Evolutionary conservation across 1,140 invertebrate genomes (phyloP).

Genomic region (Drosophila kikkawai): DNA sequence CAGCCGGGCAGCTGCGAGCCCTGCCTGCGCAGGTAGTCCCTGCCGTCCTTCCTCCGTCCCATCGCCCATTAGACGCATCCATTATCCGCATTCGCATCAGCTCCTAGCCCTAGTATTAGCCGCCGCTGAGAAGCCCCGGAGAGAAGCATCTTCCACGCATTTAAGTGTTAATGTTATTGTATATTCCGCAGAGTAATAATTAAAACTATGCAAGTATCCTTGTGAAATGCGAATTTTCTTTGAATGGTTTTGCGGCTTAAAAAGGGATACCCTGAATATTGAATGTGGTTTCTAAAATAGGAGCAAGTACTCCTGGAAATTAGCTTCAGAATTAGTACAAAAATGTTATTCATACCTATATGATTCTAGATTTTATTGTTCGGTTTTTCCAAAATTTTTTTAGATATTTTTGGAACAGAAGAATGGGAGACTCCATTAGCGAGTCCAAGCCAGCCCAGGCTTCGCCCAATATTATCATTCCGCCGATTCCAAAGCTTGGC

Average conservation of each 20-base stretch:
- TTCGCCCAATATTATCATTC: neutral
- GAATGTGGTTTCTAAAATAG: neutral
- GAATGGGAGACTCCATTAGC: conserved; percentile 16
- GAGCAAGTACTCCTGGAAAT: neutral
- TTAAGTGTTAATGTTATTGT: conserved; percentile 81
- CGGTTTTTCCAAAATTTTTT: conserved; percentile 26
- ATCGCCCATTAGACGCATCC: conserved; percentile 55
- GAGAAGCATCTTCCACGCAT: conserved; percentile 67
- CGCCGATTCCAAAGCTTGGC: conserved; percentile 32
- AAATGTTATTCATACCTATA: conserved; percentile 3
- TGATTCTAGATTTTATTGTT: conserved; percentile 16
- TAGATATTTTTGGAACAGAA: neutral
- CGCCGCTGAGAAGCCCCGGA: conserved; percentile 20
- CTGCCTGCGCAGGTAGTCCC: conserved; percentile 85
- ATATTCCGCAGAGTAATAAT: conserved; percentile 64
- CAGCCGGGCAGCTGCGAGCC: conserved; percentile 87
- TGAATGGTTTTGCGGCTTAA: neutral
- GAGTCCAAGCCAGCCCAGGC: neutral
- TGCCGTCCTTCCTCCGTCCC: conserved; percentile 23
- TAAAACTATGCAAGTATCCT: conserved; percentile 26
- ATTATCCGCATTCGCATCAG: conserved; percentile 33
- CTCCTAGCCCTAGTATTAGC: conserved; percentile 43
- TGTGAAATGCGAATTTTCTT: neutral
- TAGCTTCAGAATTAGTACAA: conserved; percentile 3
- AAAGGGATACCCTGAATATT: no score